Base-by-base conservation (phyloP, 2,888 invertebrate genomes). In the Drosophila meridiana region DNA sequence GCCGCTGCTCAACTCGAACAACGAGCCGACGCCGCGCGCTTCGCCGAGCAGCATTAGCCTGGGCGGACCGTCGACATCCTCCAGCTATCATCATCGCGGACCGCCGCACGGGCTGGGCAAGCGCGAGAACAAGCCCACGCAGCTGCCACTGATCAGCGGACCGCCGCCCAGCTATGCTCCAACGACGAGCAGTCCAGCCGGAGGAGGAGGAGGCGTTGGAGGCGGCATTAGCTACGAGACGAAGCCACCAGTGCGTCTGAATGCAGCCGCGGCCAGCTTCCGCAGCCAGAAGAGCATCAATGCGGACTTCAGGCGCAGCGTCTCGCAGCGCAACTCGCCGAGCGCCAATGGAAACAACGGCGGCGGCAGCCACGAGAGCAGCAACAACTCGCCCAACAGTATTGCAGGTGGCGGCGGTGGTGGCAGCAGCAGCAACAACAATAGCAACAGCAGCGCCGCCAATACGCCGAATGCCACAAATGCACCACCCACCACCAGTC, bases 341-440 rank as follows among this genome's bases (percentile, higher is more conserved):
- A 92, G 93, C 78, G 92, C 93, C 73, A 93, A 93, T 78, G 92
- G 83, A 57, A 71, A 66, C 59, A 73, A 73, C 68, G 69, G 74
- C 57, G 76, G 61, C 62, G 68, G 83, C 77, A 91, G 91, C 74
- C 91, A 92, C 67, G 93, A 93, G 78, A 93, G 93, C 78, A 93
- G 91, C 83, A 93, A 93, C 79, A 93, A 93, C 80, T 93, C 93
- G 73, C 93, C 93, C 58, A 93, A 93, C 85, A 93, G 89, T 89
- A 84, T 84, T 84, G 83, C 64, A 8, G 77, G 76, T 38, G 55
- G 30, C n/a, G 64, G 38, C 20, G 58, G 30, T 14, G 53, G 63
- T 7, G 50, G 75, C 52, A 70, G 75, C 53, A 70, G 73, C 56
- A 82, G 55, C 56, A 82, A 73, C 77, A 78, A 70, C 66, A 84